These are phyloP conservation scores for Drosophila subquinaria DNA, from an alignment of 2,888 invertebrate species.

Conservation along the genomic window DNA sequence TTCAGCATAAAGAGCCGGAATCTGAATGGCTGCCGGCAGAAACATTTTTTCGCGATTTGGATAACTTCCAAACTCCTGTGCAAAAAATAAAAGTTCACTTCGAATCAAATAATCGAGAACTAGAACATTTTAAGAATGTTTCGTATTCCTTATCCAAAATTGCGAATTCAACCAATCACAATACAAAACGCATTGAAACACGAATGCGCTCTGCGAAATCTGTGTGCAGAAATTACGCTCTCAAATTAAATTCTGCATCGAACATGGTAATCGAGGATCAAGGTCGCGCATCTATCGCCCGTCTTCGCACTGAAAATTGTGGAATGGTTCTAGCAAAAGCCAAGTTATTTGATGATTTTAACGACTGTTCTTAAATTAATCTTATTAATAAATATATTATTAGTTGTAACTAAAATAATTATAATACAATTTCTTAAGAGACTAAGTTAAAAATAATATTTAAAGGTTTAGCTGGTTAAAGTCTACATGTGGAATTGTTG, in stretches of 20 bases:
- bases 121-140: background rate
- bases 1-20: background rate
- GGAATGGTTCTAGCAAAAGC: conserved; percentile 92
- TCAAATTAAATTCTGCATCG: conserved; percentile 2
- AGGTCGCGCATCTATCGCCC: conserved; percentile 88
- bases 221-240: background rate
- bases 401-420: background rate
- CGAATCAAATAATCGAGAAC: conserved; percentile 4
- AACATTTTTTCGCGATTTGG: conserved; percentile 7
- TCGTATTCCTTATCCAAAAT: conserved; percentile 5
- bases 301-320: conserved; percentile 90
- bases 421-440: background rate
- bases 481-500: background rate
- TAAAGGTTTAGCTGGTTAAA: background rate
- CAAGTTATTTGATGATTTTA: conserved; percentile 25
- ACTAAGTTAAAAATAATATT: background rate
- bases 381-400: background rate
- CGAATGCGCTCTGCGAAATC: conserved; percentile 5
- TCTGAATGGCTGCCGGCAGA: conserved; percentile 19
- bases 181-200: background rate
- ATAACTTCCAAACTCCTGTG: conserved; percentile 3
- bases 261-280: conserved; percentile 17
- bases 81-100: background rate
- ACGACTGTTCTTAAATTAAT: conserved; percentile 3
- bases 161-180: background rate